phyloP scores from a whole-genome alignment of 1,140 invertebrate species.

The Lucilia sericata region DNA sequence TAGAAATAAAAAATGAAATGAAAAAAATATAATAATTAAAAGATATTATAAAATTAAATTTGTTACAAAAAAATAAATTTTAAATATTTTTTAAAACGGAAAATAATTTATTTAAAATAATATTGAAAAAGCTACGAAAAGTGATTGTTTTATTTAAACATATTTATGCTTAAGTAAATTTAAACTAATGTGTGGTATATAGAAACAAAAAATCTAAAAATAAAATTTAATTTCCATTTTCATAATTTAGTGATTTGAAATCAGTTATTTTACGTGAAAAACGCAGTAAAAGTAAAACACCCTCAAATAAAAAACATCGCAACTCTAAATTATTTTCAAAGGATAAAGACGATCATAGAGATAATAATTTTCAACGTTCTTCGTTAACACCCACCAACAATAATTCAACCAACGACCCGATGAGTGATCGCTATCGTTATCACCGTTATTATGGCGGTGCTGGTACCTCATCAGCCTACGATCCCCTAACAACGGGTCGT shows the following conservation, averaged over 20 bases:
- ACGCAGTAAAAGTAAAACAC: slow-evolving; percentile 29
- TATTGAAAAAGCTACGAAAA: neutral
- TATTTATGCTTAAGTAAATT: neutral
- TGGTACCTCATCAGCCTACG: slow-evolving; percentile 42
- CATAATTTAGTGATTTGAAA: slow-evolving; percentile 22
- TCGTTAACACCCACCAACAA: slow-evolving; percentile 32
- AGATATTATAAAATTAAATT: slow-evolving; percentile 8
- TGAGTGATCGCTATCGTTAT: slow-evolving; percentile 64
- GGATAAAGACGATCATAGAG: slow-evolving; percentile 14
- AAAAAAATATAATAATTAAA: neutral
- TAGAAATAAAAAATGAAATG: slow-evolving; percentile 3
- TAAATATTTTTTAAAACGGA: neutral
- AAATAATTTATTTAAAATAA: neutral
- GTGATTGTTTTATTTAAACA: neutral
- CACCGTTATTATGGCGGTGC: slow-evolving; percentile 61
- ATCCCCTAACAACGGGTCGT: slow-evolving; percentile 53
- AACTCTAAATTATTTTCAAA: slow-evolving; percentile 31
- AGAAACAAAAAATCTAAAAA: neutral
- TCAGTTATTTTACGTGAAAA: slow-evolving; percentile 27
- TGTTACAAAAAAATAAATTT: slow-evolving; percentile 14
- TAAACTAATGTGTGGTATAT: neutral
- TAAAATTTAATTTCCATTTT: neutral
- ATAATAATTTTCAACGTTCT: slow-evolving; percentile 2
- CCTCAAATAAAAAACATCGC: slow-evolving; percentile 29
- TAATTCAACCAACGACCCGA: slow-evolving; percentile 49